Base-by-base conservation (phyloP, 2,888 invertebrate species). In the Lepidochitona cinerea region DNA sequence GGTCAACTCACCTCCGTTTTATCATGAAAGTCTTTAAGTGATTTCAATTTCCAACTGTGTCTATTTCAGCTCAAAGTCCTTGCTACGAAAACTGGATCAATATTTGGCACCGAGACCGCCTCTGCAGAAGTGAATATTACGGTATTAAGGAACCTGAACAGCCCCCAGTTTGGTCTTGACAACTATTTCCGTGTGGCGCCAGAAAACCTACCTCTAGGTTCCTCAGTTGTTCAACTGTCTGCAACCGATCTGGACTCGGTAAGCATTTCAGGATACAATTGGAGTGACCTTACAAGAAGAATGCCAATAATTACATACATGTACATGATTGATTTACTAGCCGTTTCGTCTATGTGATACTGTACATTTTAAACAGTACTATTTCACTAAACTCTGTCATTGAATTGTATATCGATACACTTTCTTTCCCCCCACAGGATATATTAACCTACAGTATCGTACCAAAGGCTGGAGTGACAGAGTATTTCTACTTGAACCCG, bases 401-500 rank as follows among this genome's bases (percentile, higher is more conserved):
- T n/a, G n/a, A n/a, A n/a, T n/a, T n/a, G n/a, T n/a, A n/a, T n/a
- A n/a, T n/a, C n/a, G n/a, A n/a, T n/a, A n/a, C n/a, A n/a, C n/a
- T 59, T 26, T 59, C n/a, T 9, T 59, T 59, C 12, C n/a, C 29
- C 23, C 9, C n/a, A n/a, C 4, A 67, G 67, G 67, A 37, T 33
- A 23, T 29, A 59, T 29, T 59, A 23, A 59, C 59, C 23, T 59
- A 59, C 32, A 29, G 26, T 68, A 67, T 73, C 12, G 52, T 67
- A 23, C 37, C 35, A 1, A 32, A 33, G n/a, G 7, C 69, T 12
- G 70, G 72, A 23, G 68, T 74, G 1, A 69, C 78, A 23, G 74
- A 77, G 33, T 74, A 72, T 41, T 78, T 80, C 70, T 78, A 72
- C 67, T 64, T 80, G 12, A 37, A 64, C 26, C 73, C 75, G 32